Conservation (phyloP, 2,113 vertebrate species). For the Gasterosteus nipponicus region DNA sequence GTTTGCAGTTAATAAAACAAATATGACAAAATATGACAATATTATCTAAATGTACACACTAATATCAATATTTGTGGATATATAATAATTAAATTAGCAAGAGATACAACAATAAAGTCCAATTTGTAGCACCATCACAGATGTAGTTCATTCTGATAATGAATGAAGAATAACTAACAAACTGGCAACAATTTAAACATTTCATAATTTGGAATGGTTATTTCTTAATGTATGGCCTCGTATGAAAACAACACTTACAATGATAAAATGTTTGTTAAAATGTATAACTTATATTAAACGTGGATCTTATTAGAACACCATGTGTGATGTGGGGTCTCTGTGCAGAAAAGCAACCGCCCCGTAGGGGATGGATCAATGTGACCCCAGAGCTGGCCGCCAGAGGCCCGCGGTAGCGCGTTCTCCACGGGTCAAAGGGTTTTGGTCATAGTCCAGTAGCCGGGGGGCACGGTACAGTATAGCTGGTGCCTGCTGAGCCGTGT, state of each 20-base stretch:
- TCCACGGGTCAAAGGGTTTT: slow-evolving; percentile 66
- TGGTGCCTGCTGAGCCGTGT: slow-evolving; percentile 40
- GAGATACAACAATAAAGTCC: not conserved
- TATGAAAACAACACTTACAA: slow-evolving; percentile 5
- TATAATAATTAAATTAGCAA: not conserved
- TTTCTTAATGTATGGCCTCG: not conserved
- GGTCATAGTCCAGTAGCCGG: slow-evolving; percentile 54
- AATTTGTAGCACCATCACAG: not conserved
- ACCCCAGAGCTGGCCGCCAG: slow-evolving; percentile 50
- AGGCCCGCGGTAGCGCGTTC: slow-evolving; percentile 35
- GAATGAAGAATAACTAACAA: not conserved
- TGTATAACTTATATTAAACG: no score
- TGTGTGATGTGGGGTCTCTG: no score
- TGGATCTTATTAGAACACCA: no score
- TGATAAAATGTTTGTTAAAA: not conserved
- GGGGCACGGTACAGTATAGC: slow-evolving; percentile 44
- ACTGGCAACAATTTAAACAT: not conserved
- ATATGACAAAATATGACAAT: not conserved
- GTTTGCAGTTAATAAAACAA: not conserved
- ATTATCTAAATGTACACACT: not conserved
- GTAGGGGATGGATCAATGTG: slow-evolving; percentile 53
- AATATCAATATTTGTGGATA: not conserved
- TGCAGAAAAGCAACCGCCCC: slow-evolving; percentile 2
- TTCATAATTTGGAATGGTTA: not conserved
- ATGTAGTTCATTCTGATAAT: not conserved